Conservation (phyloP, 2,797 vertebrate species). For the Schizothorax lantsangensis region DNA sequence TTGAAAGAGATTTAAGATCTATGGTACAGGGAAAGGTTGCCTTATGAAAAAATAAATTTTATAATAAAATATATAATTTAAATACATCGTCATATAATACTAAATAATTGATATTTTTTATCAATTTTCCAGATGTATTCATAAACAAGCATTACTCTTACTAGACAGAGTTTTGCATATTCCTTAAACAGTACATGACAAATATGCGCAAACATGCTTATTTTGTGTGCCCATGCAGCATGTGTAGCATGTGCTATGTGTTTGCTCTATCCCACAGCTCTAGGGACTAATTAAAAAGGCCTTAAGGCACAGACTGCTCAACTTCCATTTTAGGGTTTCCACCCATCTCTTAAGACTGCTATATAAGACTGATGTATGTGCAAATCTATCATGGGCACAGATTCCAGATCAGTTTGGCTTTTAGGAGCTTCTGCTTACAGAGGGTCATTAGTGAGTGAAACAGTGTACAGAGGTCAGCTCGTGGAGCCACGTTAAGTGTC, state of each 20-base stretch:
- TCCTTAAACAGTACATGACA: slow-evolving; percentile 25
- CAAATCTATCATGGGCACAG: not conserved
- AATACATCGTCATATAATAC: not conserved
- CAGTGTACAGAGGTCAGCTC: slow-evolving; percentile 34
- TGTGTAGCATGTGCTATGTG: slow-evolving; percentile 52
- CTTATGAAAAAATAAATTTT: not conserved
- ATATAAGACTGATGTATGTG: not conserved
- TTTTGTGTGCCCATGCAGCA: slow-evolving; percentile 53
- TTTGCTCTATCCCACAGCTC: slow-evolving; percentile 50
- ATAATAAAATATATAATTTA: too few species aligned
- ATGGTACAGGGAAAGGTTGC: too few species aligned
- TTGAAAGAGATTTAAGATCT: not conserved
- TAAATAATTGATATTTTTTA: not conserved
- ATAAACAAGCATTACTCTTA: not conserved
- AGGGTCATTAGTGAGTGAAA: not conserved
- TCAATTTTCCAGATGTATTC: not conserved
- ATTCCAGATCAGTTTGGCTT: slow-evolving; percentile 13
- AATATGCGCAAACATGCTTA: slow-evolving; percentile 33
- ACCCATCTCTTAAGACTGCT: slow-evolving; percentile 22
- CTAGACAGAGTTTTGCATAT: not conserved
- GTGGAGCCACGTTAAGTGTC: slow-evolving; percentile 14
- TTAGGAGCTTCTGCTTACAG: not conserved
- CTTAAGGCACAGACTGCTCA: slow-evolving; percentile 54
- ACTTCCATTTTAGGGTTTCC: slow-evolving; percentile 44
- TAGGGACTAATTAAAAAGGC: slow-evolving; percentile 64